Evolutionary conservation across 2,113 vertebrate genomes (phyloP), one percentile per base, ranked within the genome.

Genomic region (Rhinolophus sinicus): DNA sequence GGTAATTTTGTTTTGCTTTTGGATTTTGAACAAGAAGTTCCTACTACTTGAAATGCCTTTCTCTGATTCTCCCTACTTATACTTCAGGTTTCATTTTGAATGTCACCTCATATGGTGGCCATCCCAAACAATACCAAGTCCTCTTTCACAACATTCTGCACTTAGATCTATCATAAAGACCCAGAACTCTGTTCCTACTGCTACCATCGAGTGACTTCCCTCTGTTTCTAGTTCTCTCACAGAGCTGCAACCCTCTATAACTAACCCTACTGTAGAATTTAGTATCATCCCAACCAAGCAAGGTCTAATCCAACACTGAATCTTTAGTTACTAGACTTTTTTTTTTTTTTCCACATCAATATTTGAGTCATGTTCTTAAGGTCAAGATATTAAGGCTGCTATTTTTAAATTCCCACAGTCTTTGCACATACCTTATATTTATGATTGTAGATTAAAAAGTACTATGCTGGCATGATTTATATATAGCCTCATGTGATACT

Each of bases 291-390:
- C 10, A 38, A 18, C 0, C 6, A 89, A 93, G 30, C 6, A 40
- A 76, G 0, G 1, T 81, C 33, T 81, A 69, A 35, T 70, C 33
- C 9, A 58, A 70, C 47, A n/a, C 9, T 81, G 47, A 12, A 28
- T 38, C n/a, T 33, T 94, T 15, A 84, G n/a, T 50, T 38, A 50
- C 33, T 47, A 76, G 44, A 52, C 33, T n/a, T 12, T 26, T 52
- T 52, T 40, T 40, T 47, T 87, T 77, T 44, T 13, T 3, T 38
- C 1, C 22, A 69, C 19, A 73, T 54, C 90, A 86, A 69, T 18
- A 88, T 93, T 69, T 87, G 44, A 92, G 28, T 58, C 47, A 19
- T 35, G 3, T 7, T 90, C 65, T 87, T 95, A 77, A 96, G 21
- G 73, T 93, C 24, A 92, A 40, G 18, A 26, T 89, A 50, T 70